These are phyloP conservation scores for Carlito syrichta DNA, from an alignment of 2,113 vertebrate genomes.

Conservation along the genomic window DNA sequence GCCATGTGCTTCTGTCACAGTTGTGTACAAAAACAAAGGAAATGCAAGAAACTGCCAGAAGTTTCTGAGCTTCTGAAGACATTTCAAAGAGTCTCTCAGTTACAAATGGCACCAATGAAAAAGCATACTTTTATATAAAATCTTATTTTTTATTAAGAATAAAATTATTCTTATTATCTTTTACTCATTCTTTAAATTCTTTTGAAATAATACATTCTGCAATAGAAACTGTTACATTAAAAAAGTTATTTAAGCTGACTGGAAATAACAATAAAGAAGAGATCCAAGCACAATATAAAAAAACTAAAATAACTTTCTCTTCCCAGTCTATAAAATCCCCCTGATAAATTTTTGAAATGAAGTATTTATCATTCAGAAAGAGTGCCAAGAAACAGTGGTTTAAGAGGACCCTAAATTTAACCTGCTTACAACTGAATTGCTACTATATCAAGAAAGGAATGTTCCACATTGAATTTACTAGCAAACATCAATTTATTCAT, in stretches of 20 bases:
- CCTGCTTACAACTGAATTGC: conserved; percentile 51
- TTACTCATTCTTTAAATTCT: conserved; percentile 19
- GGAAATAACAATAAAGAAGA: conserved; percentile 56
- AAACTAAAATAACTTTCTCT: conserved; percentile 35
- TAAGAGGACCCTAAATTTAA: conserved; percentile 63
- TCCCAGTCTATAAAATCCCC: conserved; percentile 45
- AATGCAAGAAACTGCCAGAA: not conserved
- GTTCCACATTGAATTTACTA: conserved; percentile 47
- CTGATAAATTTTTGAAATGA: conserved; percentile 47
- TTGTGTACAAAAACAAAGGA: not conserved
- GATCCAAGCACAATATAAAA: not conserved
- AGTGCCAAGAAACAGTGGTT: conserved; percentile 9
- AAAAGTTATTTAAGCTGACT: conserved; percentile 25
- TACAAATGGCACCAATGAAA: not conserved
- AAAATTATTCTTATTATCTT: not conserved
- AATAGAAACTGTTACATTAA: not conserved
- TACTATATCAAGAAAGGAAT: conserved; percentile 44
- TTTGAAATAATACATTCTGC: not conserved
- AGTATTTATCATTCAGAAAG: conserved; percentile 41
- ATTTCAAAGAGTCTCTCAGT: not conserved
- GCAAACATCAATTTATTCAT: conserved; percentile 57
- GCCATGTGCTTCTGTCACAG: not conserved
- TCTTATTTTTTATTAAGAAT: not conserved
- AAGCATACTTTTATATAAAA: not conserved
- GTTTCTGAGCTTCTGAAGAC: not conserved